Evolutionary conservation across 2,888 invertebrate species (phyloP), one percentile per base, ranked within the genome.

Genomic region (Ethmia dodecea): DNA sequence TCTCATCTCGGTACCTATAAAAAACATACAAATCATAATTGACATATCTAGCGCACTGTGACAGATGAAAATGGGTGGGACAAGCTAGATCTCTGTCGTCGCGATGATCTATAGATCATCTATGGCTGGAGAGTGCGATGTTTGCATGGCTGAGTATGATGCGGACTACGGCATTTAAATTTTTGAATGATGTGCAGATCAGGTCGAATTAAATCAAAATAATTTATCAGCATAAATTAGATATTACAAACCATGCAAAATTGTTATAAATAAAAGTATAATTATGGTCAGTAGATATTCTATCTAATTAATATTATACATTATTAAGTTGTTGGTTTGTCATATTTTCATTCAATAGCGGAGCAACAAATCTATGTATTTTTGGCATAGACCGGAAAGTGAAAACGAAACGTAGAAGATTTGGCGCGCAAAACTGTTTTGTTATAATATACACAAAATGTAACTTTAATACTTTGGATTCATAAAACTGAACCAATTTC

Each of bases 1-100:
- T 60, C 49, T 39, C 47, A 25, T 43, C 54, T 60, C 37, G 58
- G 70, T 71, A 74, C 73, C 77, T 78, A 59, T 35, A 40, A 52
- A 63, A 45, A 67, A 60, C 58, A 55, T 56, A 49, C 39, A 26
- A 25, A 39, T 36, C 40, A 37, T 38, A 26, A 12, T 26, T 26
- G 12, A 12, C 12, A 10, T 26, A 26, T 11, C 11, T 26, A 30
- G 37, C 25, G 41, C 33, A 44, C 42, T 43, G 43, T 59, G 60
- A 57, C 56, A 50, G 57, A 55, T 56, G 50, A 50, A 58, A 62
- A 62, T 58, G 22, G 25, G 10, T 40, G 39, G 28, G 38, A 37
- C 40, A 36, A 30, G 40, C 36, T 52, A 53, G 52, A 60, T 63
- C 60, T 60, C 51, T 47, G 54, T 52, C 47, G 58, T 56, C 59